Base-by-base conservation (phyloP, 2,888 invertebrate species). In the Mesochorus sp. region DNA sequence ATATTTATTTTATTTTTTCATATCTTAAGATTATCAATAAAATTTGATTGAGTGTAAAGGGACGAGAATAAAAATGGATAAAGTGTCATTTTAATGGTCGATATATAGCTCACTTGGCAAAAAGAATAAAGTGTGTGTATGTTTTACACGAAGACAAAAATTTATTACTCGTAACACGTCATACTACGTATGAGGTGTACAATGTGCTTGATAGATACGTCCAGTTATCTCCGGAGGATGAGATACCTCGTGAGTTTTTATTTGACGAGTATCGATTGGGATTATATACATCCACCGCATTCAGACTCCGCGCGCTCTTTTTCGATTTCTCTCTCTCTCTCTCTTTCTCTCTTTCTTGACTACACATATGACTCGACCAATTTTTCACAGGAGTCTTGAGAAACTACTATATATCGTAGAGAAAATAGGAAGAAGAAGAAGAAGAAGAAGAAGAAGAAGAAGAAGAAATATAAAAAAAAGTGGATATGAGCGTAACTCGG, bases 231-330 rank as follows among this genome's bases (percentile, higher is more conserved):
- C 14, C 28, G 37, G 53, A 37, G 17, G 47, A 24, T 14, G 37
- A 39, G 26, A 53, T 24, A 61, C 26, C 14, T 44, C 14, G 17
- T 37, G n/a, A n/a, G 17, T 53, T 49, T 49, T 61, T 51, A 51
- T 61, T 59, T 39, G 59, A 72, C 61, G 53, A 47, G 67, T 68
- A 74, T 74, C 64, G 74, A 74, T n/a, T 70, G 59, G 51, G 24
- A 31, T 64, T 47, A 42, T 31, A 26, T 39, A 17, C 19, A 51
- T 21, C 31, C 12, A 39, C 55, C 19, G 28, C 61, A 14, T 64
- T 8, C 28, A 67, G 77, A 61, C 31, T 61, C 6, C 37, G 3
- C n/a, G n/a, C 37, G 37, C 37, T 37, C 37, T n/a, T n/a, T n/a
- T n/a, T n/a, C n/a, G n/a, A n/a, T n/a, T n/a, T n/a, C n/a, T n/a